A percentile compares a stretch with the other conserved stretches of the same genome.
Conservation (phyloP, 2,888 invertebrate species). For the Autographa pulchrina region DNA sequence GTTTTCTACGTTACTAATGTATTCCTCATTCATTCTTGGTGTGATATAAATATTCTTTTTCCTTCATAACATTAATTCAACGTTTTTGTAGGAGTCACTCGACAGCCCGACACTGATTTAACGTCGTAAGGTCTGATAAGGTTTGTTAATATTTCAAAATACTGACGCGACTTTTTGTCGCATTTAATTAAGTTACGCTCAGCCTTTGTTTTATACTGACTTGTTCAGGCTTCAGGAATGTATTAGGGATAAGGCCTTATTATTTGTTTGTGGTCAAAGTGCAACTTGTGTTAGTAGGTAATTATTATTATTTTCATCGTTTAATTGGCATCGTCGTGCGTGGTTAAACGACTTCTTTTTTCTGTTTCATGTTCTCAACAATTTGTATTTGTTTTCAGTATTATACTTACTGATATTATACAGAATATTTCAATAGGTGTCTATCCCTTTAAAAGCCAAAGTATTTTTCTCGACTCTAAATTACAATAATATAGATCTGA, state of each 20-base stretch:
- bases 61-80: conserved; percentile 32
- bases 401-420: not conserved
- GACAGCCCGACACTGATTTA: conserved; percentile 32
- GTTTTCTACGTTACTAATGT: conserved; percentile 37
- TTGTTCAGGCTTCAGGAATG: too few relatives aligned
- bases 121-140: conserved; percentile 40
- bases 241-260: too few relatives aligned
- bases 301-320: too few relatives aligned
- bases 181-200: conserved; percentile 29
- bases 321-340: too few relatives aligned
- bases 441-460: not conserved
- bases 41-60: conserved; percentile 40
- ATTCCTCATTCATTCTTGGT: conserved; percentile 42
- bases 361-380: not conserved
- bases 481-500: not conserved
- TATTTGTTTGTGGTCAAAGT: too few relatives aligned
- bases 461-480: not conserved
- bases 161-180: conserved; percentile 17
- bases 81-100: conserved; percentile 13
- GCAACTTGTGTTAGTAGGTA: too few relatives aligned
- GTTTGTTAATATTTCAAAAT: conserved; percentile 37
- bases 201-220: not conserved
- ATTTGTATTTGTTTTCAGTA: not conserved
- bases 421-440: not conserved
- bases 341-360: not conserved